These are phyloP conservation scores for Rutilus rutilus DNA, from an alignment of 2,113 vertebrate species.

Conservation along the genomic window DNA sequence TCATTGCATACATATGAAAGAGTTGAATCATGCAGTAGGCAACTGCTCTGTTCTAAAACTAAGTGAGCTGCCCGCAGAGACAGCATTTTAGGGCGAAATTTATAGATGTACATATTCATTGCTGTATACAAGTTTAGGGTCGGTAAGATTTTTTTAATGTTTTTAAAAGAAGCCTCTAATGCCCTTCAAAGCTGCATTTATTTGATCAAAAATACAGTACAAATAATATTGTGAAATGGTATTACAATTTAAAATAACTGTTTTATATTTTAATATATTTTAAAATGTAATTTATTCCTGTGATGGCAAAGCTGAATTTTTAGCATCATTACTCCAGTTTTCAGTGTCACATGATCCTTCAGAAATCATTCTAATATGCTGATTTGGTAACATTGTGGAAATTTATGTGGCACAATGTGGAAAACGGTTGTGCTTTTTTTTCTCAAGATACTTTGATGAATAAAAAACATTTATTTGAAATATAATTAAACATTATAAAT, in stretches of 20 bases:
- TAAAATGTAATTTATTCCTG: background rate
- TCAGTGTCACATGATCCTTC: background rate
- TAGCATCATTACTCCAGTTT: background rate
- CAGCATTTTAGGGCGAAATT: background rate
- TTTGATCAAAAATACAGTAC: background rate
- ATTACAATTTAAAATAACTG: background rate
- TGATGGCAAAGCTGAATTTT: background rate
- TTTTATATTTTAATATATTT: background rate
- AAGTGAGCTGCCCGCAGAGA: background rate
- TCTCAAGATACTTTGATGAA: too few species aligned
- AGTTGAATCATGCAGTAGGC: constrained; percentile 36
- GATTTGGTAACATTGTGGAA: background rate
- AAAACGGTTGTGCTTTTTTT: too few species aligned
- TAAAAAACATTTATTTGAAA: too few species aligned
- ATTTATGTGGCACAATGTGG: too few species aligned
- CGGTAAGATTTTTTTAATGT: background rate
- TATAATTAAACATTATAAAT: too few species aligned
- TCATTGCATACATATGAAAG: background rate
- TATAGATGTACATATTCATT: background rate
- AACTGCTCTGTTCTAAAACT: background rate
- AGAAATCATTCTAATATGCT: background rate
- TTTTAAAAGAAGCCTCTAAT: background rate
- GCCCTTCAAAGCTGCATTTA: background rate
- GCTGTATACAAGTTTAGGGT: background rate
- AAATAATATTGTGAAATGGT: too few species aligned